Evolutionary conservation across 1,140 invertebrate species (phyloP).

Genomic region (Magallana ariakensis): DNA sequence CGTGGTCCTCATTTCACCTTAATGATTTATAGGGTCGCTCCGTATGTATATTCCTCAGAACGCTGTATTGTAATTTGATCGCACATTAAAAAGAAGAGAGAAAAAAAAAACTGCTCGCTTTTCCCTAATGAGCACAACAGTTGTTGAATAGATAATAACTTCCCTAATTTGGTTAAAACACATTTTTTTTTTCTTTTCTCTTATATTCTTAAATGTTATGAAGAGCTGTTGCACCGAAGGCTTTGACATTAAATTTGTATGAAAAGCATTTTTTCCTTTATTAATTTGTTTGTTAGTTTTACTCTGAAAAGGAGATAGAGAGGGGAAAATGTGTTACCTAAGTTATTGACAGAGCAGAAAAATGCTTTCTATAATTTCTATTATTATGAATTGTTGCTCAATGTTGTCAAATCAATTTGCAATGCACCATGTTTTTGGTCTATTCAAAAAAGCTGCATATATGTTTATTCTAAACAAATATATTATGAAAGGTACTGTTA

Average conservation of each 20-base stretch:
- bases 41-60: neutral
- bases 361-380: neutral
- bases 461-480: neutral
- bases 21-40: constrained; percentile 9
- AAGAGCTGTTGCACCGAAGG: neutral
- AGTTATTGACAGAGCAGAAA: constrained; percentile 10
- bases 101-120: neutral
- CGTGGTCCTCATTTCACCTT: neutral
- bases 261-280: constrained; percentile 4
- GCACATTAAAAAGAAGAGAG: neutral
- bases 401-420: neutral
- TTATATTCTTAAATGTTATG: neutral
- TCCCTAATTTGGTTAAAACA: neutral
- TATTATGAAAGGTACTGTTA: too few relatives aligned
- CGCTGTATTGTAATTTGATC: constrained; percentile 10
- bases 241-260: constrained; percentile 9
- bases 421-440: neutral
- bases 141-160: constrained; percentile 16
- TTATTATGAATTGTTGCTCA: constrained; percentile 21
- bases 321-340: constrained; percentile 12
- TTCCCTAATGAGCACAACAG: neutral
- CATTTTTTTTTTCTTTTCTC: constrained; percentile 2
- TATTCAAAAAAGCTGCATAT: neutral
- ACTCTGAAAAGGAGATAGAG: neutral
- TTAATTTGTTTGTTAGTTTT: constrained; percentile 27